phyloP scores from a whole-genome alignment of 2,888 invertebrate genomes.

The Lasioglossum vierecki region DNA sequence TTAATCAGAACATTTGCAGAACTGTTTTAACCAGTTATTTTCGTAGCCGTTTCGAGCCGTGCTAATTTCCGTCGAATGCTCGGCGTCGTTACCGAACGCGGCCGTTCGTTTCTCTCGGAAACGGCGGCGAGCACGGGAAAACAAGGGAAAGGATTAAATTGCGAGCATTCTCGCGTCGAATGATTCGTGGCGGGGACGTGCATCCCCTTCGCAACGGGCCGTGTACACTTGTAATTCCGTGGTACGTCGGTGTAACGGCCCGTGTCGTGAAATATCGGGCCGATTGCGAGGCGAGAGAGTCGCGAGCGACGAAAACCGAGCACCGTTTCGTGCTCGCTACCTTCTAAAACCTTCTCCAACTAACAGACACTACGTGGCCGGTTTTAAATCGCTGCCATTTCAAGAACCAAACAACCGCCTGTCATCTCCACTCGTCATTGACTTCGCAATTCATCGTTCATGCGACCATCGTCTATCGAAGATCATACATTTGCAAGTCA shows the following conservation, averaged over 20 bases:
- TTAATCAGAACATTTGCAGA: conserved; percentile 5
- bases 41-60: neutral
- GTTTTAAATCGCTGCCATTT: conserved; percentile 65
- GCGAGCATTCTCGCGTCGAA: conserved; percentile 15
- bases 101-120: conserved; percentile 2
- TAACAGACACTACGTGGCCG: conserved; percentile 74
- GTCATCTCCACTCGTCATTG: conserved; percentile 13
- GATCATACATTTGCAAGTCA: conserved; percentile 43
- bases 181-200: conserved; percentile 38
- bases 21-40: conserved; percentile 1
- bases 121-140: neutral
- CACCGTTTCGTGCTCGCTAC: conserved; percentile 56
- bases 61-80: conserved; percentile 5
- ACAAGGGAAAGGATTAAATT: conserved; percentile 33
- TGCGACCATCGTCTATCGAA: conserved; percentile 1
- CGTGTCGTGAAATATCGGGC: conserved; percentile 61
- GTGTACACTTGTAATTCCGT: conserved; percentile 50
- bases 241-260: conserved; percentile 23
- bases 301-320: conserved; percentile 34
- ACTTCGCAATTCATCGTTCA: conserved; percentile 37
- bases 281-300: conserved; percentile 41
- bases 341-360: conserved; percentile 71
- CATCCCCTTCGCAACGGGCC: conserved; percentile 25
- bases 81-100: neutral
- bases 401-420: neutral